Evolutionary conservation across 2,888 invertebrate genomes (phyloP).

Genomic region (Athalia cordata): DNA sequence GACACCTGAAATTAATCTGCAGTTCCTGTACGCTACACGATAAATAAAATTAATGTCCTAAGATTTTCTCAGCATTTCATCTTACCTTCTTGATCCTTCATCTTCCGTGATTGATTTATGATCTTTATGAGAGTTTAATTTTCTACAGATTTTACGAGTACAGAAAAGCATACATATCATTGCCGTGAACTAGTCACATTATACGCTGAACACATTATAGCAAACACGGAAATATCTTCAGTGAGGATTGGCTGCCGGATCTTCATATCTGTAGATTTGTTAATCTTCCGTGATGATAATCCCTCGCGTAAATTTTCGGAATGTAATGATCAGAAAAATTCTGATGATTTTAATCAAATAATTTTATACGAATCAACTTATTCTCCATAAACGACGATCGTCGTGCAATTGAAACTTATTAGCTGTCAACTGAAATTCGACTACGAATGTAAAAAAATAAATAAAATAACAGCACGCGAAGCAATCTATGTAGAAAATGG

Average conservation of each 20-base stretch:
- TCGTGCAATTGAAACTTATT: background rate
- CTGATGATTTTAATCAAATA: too few relatives aligned
- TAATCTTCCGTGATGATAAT: conserved; percentile 28
- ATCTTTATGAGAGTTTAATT: background rate
- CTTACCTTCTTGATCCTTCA: conserved; percentile 35
- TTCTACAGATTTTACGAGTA: background rate
- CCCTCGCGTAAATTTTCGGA: background rate
- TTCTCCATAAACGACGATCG: background rate
- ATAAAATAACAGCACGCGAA: background rate
- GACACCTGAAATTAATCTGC: too few relatives aligned
- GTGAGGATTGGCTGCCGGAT: conserved; percentile 15
- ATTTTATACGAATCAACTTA: too few relatives aligned
- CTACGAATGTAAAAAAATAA: background rate
- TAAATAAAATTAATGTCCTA: too few relatives aligned
- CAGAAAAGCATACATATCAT: background rate
- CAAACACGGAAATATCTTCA: conserved; percentile 18
- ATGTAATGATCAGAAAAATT: too few relatives aligned
- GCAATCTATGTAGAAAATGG: background rate
- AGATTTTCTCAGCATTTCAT: background rate
- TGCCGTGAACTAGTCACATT: background rate
- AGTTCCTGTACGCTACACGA: too few relatives aligned
- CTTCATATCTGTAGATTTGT: conserved; percentile 33
- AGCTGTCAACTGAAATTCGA: background rate
- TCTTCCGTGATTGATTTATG: conserved; percentile 35
- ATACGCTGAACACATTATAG: background rate